These are phyloP conservation scores for Brachyhypopomus occidentalis DNA, from an alignment of 2,113 vertebrate genomes.

Conservation along the genomic window DNA sequence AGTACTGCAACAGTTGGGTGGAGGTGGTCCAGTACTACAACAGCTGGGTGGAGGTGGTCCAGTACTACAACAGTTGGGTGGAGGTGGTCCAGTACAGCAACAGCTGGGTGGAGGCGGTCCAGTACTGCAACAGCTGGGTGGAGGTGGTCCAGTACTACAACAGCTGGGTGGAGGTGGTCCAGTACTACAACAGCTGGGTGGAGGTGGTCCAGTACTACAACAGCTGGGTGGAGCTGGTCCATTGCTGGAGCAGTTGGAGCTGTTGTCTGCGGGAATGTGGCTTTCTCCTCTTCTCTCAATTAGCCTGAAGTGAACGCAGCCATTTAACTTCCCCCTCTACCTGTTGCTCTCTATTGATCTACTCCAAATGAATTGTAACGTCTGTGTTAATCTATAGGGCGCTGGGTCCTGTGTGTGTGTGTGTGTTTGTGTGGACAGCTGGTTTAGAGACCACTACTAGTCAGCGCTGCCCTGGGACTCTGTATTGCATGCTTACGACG, in stretches of 20 bases:
- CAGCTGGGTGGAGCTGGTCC: neutral
- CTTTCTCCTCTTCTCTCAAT: conserved; percentile 36
- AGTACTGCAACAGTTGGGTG: too few relatives aligned
- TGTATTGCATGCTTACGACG: conserved; percentile 31
- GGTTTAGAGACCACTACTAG: conserved; percentile 45
- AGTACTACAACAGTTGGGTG: too few relatives aligned
- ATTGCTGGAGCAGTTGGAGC: too few relatives aligned
- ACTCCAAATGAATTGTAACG: conserved; percentile 54
- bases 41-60: neutral
- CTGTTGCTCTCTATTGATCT: conserved; percentile 56
- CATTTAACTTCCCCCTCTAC: conserved; percentile 52
- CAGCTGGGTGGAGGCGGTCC: too few relatives aligned
- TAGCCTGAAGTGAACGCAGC: conserved; percentile 23
- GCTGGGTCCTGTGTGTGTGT: neutral
- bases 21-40: too few relatives aligned
- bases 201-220: neutral
- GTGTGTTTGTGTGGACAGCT: neutral
- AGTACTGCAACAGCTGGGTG: too few relatives aligned
- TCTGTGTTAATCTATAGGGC: conserved; percentile 53
- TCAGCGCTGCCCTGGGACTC: conserved; percentile 36
- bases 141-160: too few relatives aligned
- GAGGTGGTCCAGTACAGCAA: too few relatives aligned
- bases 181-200: neutral
- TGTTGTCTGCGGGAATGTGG: conserved; percentile 35
- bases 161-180: neutral